Percentiles rank a stretch among this genome's conserved stretches.
These are phyloP conservation scores for Pseudomyrmex dendroicus DNA, from an alignment of 1,140 invertebrate genomes.

Conservation along the genomic window DNA sequence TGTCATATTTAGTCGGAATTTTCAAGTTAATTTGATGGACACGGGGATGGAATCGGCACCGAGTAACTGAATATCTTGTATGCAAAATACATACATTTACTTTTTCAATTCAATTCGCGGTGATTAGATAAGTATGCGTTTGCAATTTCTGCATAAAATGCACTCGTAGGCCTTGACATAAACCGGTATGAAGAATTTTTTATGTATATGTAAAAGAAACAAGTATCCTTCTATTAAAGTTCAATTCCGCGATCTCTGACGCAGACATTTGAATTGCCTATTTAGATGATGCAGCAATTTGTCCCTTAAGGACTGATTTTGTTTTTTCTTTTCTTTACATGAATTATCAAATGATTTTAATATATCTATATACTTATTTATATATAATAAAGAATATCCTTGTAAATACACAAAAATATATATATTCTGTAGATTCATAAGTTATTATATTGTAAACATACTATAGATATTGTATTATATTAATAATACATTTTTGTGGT, in stretches of 20 bases:
- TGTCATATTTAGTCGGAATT: not conserved
- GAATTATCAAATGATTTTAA: slow-evolving; percentile 29
- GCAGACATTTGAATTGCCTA: slow-evolving; percentile 10
- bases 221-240: slow-evolving; percentile 15
- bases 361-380: slow-evolving; percentile 44
- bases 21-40: not conserved
- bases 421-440: slow-evolving; percentile 82
- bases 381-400: not conserved
- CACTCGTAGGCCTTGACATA: slow-evolving; percentile 49
- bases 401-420: slow-evolving; percentile 80
- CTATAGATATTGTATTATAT: slow-evolving; percentile 83
- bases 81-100: not conserved
- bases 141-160: slow-evolving; percentile 16
- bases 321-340: slow-evolving; percentile 33
- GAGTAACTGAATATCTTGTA: not conserved
- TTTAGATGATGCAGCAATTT: slow-evolving; percentile 1
- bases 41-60: not conserved
- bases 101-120: not conserved
- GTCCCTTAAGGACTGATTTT: not conserved
- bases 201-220: slow-evolving; percentile 3
- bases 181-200: slow-evolving; percentile 27
- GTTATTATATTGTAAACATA: slow-evolving; percentile 81
- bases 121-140: not conserved
- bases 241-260: slow-evolving; percentile 14
- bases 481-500: slow-evolving; percentile 79